Conservation (phyloP, 2,113 vertebrate genomes). For the Thalassarche chlororhynchos region DNA sequence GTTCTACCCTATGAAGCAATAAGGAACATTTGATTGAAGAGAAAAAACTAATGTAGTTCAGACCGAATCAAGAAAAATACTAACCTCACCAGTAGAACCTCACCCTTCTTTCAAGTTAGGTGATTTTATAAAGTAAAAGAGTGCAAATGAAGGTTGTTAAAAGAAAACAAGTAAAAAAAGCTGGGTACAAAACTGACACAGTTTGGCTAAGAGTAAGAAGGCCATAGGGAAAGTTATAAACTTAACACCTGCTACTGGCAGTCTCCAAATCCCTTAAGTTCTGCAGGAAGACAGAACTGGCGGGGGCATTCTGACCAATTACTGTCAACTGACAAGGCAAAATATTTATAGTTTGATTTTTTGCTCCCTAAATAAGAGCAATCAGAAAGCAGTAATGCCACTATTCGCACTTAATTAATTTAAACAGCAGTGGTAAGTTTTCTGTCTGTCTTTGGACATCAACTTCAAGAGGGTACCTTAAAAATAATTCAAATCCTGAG, state of each 20-base stretch:
- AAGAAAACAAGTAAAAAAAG: conserved; percentile 32
- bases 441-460: background rate
- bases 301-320: background rate
- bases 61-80: background rate
- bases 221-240: conserved; percentile 55
- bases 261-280: conserved; percentile 40
- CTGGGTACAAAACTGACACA: background rate
- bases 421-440: background rate
- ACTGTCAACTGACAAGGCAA: background rate
- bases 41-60: background rate
- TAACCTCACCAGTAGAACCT: background rate
- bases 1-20: background rate
- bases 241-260: conserved; percentile 63
- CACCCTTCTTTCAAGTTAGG: background rate
- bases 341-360: conserved; percentile 11
- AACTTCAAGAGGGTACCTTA: background rate
- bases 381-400: background rate
- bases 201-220: background rate
- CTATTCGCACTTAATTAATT: background rate
- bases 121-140: conserved; percentile 45
- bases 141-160: conserved; percentile 4
- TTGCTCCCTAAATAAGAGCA: background rate
- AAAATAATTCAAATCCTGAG: background rate
- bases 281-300: background rate
- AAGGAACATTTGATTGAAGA: background rate